Conservation (phyloP, 2,113 vertebrate species). For the Apeltes quadracus region DNA sequence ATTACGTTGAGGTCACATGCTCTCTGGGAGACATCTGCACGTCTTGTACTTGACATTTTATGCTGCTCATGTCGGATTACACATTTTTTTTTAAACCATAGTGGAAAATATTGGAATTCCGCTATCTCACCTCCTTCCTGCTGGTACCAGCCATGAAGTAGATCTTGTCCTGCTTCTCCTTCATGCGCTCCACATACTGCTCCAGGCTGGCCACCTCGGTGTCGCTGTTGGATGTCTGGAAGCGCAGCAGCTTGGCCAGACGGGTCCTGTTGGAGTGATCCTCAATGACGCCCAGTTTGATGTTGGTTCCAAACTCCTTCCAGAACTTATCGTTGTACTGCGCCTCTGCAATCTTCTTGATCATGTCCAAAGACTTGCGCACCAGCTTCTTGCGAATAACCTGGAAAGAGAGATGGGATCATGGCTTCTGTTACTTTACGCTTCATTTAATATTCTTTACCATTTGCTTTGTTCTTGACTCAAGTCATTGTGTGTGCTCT, state of each 20-base stretch:
- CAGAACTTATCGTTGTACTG: constrained; percentile 97
- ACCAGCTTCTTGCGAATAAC: constrained; percentile 99
- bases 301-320: constrained; percentile 99
- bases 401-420: constrained; percentile 64
- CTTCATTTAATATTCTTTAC: not conserved
- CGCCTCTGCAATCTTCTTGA: constrained; percentile 98
- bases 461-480: not conserved
- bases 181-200: constrained; percentile 98
- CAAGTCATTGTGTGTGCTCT: no score
- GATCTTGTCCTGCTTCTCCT: constrained; percentile 99
- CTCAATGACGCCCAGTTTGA: constrained; percentile 98
- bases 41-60: not conserved
- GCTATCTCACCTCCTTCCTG: constrained; percentile 88
- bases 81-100: not conserved
- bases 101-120: no score
- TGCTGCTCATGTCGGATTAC: no score
- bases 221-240: constrained; percentile 93
- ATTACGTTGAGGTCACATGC: no score
- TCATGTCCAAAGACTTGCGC: constrained; percentile 98
- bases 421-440: not conserved
- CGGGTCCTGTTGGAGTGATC: constrained; percentile 98
- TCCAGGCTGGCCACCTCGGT: constrained; percentile 87
- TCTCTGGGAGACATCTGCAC: not conserved
- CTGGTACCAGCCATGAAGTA: constrained; percentile 98
- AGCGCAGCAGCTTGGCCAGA: constrained; percentile 95